Evolutionary conservation across 2,797 vertebrate species (phyloP).

Genomic region (Odontamblyopus lacepedii): DNA sequence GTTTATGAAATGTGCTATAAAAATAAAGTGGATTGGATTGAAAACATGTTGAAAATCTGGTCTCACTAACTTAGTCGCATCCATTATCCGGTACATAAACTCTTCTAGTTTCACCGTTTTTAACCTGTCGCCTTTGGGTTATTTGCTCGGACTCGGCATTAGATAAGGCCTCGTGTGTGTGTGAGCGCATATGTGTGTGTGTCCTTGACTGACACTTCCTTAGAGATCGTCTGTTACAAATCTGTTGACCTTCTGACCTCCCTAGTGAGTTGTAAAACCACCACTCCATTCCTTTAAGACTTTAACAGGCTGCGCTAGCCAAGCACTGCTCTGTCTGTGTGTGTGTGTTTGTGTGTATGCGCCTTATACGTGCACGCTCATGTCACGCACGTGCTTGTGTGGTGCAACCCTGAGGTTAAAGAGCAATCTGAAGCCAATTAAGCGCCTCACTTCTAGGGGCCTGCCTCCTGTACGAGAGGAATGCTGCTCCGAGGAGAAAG

Average conservation of each 20-base stretch:
- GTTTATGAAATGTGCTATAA: no score
- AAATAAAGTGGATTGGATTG: no score
- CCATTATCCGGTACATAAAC: not conserved
- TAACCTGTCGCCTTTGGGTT: slow-evolving; percentile 10
- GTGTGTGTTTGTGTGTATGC: not conserved
- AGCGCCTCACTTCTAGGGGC: slow-evolving; percentile 74
- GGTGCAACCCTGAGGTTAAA: slow-evolving; percentile 78
- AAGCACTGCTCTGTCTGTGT: not conserved
- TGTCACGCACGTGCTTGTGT: slow-evolving; percentile 28
- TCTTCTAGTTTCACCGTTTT: not conserved
- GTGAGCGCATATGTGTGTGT: not conserved
- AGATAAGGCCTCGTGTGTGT: not conserved
- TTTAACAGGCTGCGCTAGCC: slow-evolving; percentile 67
- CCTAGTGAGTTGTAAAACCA: slow-evolving; percentile 73
- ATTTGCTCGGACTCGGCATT: slow-evolving; percentile 6
- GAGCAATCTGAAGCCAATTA: slow-evolving; percentile 84
- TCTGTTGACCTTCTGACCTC: slow-evolving; percentile 73
- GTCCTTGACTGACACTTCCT: slow-evolving; percentile 65
- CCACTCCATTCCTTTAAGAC: slow-evolving; percentile 77
- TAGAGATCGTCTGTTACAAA: slow-evolving; percentile 66
- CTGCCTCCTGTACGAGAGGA: slow-evolving; percentile 70
- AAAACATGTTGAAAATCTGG: no score
- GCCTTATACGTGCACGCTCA: slow-evolving; percentile 8
- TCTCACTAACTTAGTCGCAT: not conserved
- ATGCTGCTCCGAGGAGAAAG: slow-evolving; percentile 57